A percentile compares a stretch with the other conserved stretches of the same genome.
phyloP scores from a whole-genome alignment of 2,113 vertebrate species.

The Corydoras sp. region DNA sequence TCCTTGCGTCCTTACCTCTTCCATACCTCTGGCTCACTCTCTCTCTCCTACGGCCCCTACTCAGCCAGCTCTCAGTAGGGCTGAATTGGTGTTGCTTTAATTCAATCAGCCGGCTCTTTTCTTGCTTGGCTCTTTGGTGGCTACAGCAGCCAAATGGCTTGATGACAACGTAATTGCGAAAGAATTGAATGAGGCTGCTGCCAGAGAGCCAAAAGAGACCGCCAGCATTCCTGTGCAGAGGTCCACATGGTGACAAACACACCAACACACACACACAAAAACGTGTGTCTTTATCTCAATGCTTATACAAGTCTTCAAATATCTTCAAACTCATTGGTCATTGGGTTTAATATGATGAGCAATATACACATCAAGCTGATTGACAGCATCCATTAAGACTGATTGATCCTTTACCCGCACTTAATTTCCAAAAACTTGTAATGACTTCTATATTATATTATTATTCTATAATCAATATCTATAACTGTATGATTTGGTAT shows the following conservation, averaged over 20 bases:
- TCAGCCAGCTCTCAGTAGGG: constrained; percentile 47
- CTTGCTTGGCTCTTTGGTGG: constrained; percentile 49
- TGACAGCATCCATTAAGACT: neutral
- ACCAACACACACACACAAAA: neutral
- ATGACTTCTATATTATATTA: too few species aligned
- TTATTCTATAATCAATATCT: too few species aligned
- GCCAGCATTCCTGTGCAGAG: constrained; percentile 23
- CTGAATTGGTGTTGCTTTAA: constrained; percentile 67
- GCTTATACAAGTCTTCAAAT: neutral
- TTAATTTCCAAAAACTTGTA: too few species aligned
- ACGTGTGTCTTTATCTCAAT: neutral
- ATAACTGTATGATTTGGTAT: too few species aligned
- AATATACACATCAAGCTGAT: neutral
- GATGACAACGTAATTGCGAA: constrained; percentile 60
- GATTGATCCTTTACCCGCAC: too few species aligned
- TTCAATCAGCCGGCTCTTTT: constrained; percentile 56
- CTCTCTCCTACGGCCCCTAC: constrained; percentile 44
- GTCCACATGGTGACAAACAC: constrained; percentile 23
- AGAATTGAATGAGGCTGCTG: constrained; percentile 54
- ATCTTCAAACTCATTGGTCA: neutral
- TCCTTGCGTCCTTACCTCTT: neutral
- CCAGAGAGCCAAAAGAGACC: constrained; percentile 36
- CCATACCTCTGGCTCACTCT: constrained; percentile 23
- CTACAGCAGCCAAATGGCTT: constrained; percentile 56
- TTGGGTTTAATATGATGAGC: neutral